These are phyloP conservation scores for Aricia agestis DNA, from an alignment of 1,140 invertebrate genomes.

Conservation along the genomic window DNA sequence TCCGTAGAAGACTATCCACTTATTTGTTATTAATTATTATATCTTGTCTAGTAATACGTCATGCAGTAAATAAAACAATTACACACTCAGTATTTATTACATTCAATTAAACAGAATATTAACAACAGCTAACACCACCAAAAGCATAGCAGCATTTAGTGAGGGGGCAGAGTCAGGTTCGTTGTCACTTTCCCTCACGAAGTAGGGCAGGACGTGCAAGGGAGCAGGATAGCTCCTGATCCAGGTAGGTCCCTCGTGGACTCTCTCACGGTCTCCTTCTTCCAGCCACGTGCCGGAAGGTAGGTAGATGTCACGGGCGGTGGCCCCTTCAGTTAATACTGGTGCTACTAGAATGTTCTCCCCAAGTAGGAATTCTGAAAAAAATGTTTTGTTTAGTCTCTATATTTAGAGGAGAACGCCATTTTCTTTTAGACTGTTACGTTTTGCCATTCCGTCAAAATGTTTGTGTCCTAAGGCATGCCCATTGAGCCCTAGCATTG, in stretches of 20 bases:
- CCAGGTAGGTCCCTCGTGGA: slow-evolving; percentile 80
- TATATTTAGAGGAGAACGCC: background rate
- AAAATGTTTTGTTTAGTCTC: slow-evolving; percentile 3
- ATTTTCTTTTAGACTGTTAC: too few relatives aligned
- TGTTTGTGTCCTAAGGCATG: too few relatives aligned
- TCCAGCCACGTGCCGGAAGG: slow-evolving; percentile 83
- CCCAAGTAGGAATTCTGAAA: slow-evolving; percentile 89
- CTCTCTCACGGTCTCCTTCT: slow-evolving; percentile 61
- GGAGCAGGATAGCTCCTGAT: slow-evolving; percentile 81
- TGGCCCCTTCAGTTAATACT: slow-evolving; percentile 81
- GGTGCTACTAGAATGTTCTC: slow-evolving; percentile 91
- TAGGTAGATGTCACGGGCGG: slow-evolving; percentile 84
- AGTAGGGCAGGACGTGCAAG: slow-evolving; percentile 81
- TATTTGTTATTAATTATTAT: too few relatives aligned
- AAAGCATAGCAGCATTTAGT: slow-evolving; percentile 21
- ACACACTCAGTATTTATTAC: background rate
- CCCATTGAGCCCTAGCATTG: too few relatives aligned
- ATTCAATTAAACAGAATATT: background rate
- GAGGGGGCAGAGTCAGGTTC: slow-evolving; percentile 24
- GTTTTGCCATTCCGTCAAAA: too few relatives aligned
- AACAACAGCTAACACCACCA: slow-evolving; percentile 36
- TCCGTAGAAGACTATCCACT: too few relatives aligned
- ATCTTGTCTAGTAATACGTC: too few relatives aligned
- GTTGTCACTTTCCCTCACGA: slow-evolving; percentile 52
- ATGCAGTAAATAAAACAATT: too few relatives aligned